Conservation (phyloP, 2,113 vertebrate species). For the Entomyzon cyanotis region DNA sequence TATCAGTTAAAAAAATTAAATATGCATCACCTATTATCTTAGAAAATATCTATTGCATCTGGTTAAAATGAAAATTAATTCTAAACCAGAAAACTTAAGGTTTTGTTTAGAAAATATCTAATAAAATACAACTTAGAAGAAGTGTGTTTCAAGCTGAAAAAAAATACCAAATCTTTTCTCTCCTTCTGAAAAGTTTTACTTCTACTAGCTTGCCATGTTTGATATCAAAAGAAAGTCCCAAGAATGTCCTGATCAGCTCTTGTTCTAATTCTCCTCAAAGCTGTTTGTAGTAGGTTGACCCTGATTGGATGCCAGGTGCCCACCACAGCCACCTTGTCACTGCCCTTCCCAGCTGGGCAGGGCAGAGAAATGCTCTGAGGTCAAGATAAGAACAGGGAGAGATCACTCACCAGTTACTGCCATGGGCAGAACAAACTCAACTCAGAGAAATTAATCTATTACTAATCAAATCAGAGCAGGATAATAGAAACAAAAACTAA, state of each 20-base stretch:
- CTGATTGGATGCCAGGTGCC: background rate
- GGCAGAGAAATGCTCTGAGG: background rate
- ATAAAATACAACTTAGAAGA: background rate
- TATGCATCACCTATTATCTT: background rate
- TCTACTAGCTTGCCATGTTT: background rate
- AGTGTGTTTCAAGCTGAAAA: background rate
- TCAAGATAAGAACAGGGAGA: background rate
- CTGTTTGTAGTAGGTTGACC: background rate
- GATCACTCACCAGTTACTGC: background rate
- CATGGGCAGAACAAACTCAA: background rate
- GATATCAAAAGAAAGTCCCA: background rate
- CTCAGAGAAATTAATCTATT: background rate
- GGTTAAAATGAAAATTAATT: background rate
- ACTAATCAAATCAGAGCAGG: background rate
- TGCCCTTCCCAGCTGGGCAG: background rate
- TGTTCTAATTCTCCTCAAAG: background rate
- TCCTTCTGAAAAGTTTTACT: background rate
- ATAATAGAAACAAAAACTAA: background rate
- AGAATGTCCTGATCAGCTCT: background rate
- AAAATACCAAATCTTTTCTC: background rate
- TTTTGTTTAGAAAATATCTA: background rate
- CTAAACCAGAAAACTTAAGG: background rate
- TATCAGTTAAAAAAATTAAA: background rate
- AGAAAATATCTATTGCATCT: background rate
- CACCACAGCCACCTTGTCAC: background rate